These are phyloP conservation scores for Danio jaintianensis DNA, from an alignment of 2,797 vertebrate species.

Conservation along the genomic window DNA sequence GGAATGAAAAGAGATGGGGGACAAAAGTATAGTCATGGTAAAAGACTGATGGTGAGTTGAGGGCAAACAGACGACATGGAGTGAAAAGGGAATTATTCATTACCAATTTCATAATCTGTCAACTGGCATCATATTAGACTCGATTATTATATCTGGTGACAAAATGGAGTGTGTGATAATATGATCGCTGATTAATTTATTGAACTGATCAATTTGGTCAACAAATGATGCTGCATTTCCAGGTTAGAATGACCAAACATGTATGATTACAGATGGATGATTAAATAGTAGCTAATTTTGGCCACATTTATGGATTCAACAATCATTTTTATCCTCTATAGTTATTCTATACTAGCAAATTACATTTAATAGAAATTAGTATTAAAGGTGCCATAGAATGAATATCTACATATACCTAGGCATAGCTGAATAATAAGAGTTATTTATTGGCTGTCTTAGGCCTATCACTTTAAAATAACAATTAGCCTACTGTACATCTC, in stretches of 20 bases:
- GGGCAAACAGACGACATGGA: slow-evolving; percentile 54
- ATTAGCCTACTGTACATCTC: no score
- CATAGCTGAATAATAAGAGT: no score
- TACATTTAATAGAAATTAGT: background rate
- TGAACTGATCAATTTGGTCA: slow-evolving; percentile 15
- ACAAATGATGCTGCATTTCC: slow-evolving; percentile 20
- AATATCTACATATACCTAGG: no score
- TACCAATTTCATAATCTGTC: slow-evolving; percentile 33
- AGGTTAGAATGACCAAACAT: slow-evolving; percentile 41
- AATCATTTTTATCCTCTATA: background rate
- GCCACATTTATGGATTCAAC: background rate
- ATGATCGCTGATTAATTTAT: slow-evolving; percentile 30
- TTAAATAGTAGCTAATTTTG: slow-evolving; percentile 9
- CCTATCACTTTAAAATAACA: no score
- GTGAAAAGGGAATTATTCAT: slow-evolving; percentile 54
- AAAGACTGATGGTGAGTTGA: slow-evolving; percentile 54
- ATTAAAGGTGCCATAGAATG: no score
- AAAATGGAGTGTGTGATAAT: slow-evolving; percentile 22
- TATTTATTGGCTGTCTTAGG: no score
- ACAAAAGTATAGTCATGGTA: slow-evolving; percentile 53
- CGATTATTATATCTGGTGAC: slow-evolving; percentile 22
- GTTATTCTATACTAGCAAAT: background rate
- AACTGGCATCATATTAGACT: slow-evolving; percentile 38
- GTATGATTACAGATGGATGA: slow-evolving; percentile 42
- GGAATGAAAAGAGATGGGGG: slow-evolving; percentile 31